Base-by-base conservation (phyloP, 2,888 invertebrate genomes). In the Pseudanteris insignis region DNA sequence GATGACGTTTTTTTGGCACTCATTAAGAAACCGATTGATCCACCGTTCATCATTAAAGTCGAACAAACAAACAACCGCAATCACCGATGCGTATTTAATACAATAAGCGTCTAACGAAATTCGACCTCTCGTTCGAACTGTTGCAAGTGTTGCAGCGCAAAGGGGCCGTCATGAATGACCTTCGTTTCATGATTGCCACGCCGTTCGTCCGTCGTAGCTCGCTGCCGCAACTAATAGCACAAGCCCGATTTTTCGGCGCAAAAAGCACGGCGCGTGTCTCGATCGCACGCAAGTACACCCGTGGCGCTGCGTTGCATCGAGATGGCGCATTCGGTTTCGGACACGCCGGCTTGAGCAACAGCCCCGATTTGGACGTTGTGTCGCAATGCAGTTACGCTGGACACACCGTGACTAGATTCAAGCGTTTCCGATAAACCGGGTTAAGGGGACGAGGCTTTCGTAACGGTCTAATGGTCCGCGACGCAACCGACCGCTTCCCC, bases 371-470 rank as follows among this genome's bases (percentile, higher is more conserved):
- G 67, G 64, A 62, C 30, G 25, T 5, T 32, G 48, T 74, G 75
- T 66, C 69, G 63, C 68, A 74, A 71, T 30, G 28, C 48, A 54
- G 51, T 63, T 58, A 43, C 53, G 61, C 66, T 64, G 51, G 57
- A 59, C 55, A 41, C 14, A 47, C 67, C 57, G 63, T 43, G 46
- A 38, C 53, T 63, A 67, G 58, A 69, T 62, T 67, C 65, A 63
- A 64, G 53, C 63, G 66, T 68, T 63, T 64, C 66, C 58, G 65
- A 65, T 67, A 67, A 70, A 74, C 61, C 70, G 66, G 75, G 75
- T 76, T 72, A 74, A 76, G 74, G 75, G 71, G 70, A 75, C 65
- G 58, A 62, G 55, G 60, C 67, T 76, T 75, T 74, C 72, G 72
- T 66, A 74, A 76, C 65, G 59, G 33, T 43, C 47, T 64, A 69